Conservation (phyloP, 2,797 vertebrate species). For the Xenops minutus region DNA sequence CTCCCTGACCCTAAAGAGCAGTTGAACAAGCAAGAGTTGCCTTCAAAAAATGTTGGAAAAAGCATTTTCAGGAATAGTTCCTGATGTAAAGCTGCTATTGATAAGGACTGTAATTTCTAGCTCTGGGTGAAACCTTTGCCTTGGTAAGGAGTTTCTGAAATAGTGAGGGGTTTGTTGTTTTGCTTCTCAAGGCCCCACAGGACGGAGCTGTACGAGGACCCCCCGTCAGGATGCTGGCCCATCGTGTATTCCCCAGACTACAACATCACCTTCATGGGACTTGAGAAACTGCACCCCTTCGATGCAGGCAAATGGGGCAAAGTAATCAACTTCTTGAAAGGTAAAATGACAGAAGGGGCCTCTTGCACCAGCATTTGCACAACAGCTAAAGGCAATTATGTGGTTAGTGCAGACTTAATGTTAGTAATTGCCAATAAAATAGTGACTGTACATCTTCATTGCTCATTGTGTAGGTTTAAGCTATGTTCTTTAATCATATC, state of each 20-base stretch:
- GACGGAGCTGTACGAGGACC: constrained; percentile 81
- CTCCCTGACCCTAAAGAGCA: neutral
- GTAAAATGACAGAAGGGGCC: constrained; percentile 68
- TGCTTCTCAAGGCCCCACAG: constrained; percentile 79
- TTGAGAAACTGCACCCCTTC: constrained; percentile 95
- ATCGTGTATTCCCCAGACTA: constrained; percentile 93
- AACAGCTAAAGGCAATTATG: neutral
- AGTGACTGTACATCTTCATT: neutral
- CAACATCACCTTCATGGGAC: constrained; percentile 96
- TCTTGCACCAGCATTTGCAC: neutral
- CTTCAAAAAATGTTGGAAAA: neutral
- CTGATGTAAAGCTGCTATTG: neutral
- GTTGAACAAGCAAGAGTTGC: neutral
- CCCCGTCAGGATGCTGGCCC: constrained; percentile 81
- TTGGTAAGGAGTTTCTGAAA: neutral
- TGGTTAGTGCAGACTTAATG: neutral
- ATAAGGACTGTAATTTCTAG: neutral
- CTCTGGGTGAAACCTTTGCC: rapidly evolving
- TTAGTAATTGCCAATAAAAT: neutral
- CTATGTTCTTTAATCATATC: neutral
- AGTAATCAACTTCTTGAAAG: constrained; percentile 92
- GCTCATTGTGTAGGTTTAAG: neutral
- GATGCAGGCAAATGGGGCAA: constrained; percentile 97
- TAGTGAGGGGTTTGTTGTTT: neutral
- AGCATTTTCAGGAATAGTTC: neutral